Evolutionary conservation across 1,140 invertebrate species (phyloP), one percentile per base, ranked within the genome.

Genomic region (Dufourea novaeangliae): DNA sequence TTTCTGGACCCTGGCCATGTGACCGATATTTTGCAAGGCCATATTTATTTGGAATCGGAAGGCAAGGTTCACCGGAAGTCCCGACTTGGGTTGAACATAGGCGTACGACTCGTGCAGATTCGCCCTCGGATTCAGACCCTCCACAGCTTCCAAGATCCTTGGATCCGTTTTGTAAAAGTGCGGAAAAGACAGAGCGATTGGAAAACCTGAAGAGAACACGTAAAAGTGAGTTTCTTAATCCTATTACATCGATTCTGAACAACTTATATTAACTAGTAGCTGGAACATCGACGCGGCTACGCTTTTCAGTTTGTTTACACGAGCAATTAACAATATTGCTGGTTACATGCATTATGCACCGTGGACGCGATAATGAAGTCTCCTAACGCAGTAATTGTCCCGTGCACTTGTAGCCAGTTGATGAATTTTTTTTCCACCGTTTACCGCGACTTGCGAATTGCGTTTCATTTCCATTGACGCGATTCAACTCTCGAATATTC

Each of bases 1-100:
- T 81, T 88, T 91, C 7, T 94, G 94, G 0, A 94, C 93, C 68
- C 95, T 92, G 0, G 93, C 93, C 74, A 96, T 96, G 11, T 86
- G 85, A 2, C 91, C 92, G 5, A 97, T 91, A 87, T 96, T 94
- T 44, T 94, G 94, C 0, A 97, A 89, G 1, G 95, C 95, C 95
- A 97, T 96, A 87, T 97, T 97, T 83, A 97, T 97, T 92, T 97
- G 97, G 78, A 96, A 95, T 76, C 96, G 95, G 10, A 95, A 95
- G 41, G 95, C 95, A 1, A 97, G 88, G 56, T 96, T 94, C 2
- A 96, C 88, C 0, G 96, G 96, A 34, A 96, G 89, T 25, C 96
- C 97, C n/a, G 96, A 95, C 84, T 94, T 92, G 69, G 96, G 96
- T 89, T 97, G 95, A 54, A 97, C 92, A 69, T 94, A 94, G 54